A percentile compares a stretch with the other conserved stretches of the same genome.
These are phyloP conservation scores for Diploptera punctata DNA, from an alignment of 2,888 invertebrate genomes.

Conservation along the genomic window DNA sequence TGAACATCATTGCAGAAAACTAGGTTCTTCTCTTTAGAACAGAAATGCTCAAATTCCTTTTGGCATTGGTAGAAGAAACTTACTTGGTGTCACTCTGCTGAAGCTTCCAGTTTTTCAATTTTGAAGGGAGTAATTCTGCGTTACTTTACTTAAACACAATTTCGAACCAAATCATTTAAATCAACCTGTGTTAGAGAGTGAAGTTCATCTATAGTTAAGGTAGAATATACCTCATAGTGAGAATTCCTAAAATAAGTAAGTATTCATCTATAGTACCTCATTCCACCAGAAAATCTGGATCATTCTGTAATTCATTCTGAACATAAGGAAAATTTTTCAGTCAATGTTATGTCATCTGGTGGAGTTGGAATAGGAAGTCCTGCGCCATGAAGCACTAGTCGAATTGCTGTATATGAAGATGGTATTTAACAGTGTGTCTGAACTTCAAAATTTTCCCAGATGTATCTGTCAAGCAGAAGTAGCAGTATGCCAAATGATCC, in stretches of 20 bases:
- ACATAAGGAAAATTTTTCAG: background rate
- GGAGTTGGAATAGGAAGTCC: background rate
- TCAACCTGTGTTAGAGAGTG: background rate
- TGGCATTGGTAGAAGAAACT: too few relatives aligned
- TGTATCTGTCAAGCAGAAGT: too few relatives aligned
- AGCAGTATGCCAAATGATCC: too few relatives aligned
- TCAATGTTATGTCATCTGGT: background rate
- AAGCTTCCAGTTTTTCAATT: background rate
- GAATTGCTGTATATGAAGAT: too few relatives aligned
- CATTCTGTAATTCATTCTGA: too few relatives aligned
- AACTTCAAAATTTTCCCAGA: too few relatives aligned
- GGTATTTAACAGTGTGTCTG: too few relatives aligned
- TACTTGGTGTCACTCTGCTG: too few relatives aligned
- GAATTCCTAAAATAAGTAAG: too few relatives aligned
- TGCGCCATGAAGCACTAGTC: background rate
- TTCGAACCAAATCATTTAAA: conserved; percentile 1
- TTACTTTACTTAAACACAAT: background rate
- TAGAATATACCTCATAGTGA: too few relatives aligned
- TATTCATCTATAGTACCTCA: too few relatives aligned
- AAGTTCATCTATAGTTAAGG: background rate
- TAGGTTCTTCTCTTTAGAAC: background rate
- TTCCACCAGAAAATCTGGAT: background rate
- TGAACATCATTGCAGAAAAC: background rate
- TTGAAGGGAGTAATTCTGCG: background rate
- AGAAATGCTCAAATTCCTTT: background rate